Base-by-base conservation (phyloP, 2,113 vertebrate genomes). In the Misgurnus mizolepis region DNA sequence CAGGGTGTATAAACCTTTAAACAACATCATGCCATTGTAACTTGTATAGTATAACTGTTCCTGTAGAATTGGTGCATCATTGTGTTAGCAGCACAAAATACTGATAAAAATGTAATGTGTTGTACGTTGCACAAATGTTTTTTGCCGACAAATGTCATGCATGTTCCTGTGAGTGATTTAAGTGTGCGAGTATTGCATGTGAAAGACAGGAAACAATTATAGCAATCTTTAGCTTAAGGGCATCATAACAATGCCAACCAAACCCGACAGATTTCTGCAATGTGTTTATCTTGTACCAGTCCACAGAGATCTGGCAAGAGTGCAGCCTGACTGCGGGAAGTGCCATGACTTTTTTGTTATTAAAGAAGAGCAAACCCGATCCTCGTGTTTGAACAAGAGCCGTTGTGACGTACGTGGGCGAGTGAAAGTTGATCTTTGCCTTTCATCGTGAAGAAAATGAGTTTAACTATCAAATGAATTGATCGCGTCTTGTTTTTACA, bases 251-350 rank as follows among this genome's bases (percentile, higher is more conserved):
- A 41, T 73, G 41, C 40, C 15, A 27, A 73, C 43, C 34, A 15
- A 10, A 22, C 7, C 6, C 12, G 27, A 41, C 9, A 41, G 58
- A 45, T 60, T 73, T 45, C 40, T 60, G 55, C 2, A 18, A 8
- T 22, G 72, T 43, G 55, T 62, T 75, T 74, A 61, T 61, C 41
- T 74, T 74, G 71, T 15, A 61, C 2, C 39, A 17, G 45, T 74
- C 71, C 71, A 74, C 11, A 61, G 40, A 75, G 41, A 75, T 75
- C 41, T 75, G 72, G 55, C 40, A 75, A 61, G 17, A 47, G 55
- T 7, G 6, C 41, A 22, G 7, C 17, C 56, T 47, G 7, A 47
- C 56, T 74, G 11, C 7, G 56, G 41, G 56, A 74, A 74, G 41
- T 61, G 71, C 0, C 40, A 8, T 45, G 22, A 27, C 12, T 73